Percentiles rank a stretch among this genome's conserved stretches.
Evolutionary conservation across 1,140 invertebrate species (phyloP).

Genomic region (Drosophila subobscura): DNA sequence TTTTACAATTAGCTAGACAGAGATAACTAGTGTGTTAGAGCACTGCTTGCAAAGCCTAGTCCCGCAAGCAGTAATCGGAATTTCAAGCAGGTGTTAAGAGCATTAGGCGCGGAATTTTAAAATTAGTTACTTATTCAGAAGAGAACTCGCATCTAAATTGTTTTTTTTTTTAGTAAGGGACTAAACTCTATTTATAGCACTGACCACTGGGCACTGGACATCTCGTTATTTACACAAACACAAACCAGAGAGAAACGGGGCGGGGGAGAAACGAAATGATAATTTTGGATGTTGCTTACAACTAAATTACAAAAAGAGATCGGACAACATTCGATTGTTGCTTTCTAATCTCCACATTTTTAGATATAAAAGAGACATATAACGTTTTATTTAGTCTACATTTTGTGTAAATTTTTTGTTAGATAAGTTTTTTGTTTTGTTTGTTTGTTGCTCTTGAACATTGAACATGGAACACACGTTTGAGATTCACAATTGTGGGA

Average conservation of each 20-base stretch:
- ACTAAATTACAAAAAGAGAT: constrained; percentile 56
- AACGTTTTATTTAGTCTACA: constrained; percentile 11
- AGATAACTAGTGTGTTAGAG: no score
- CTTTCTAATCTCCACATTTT: constrained; percentile 26
- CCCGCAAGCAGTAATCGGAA: not conserved
- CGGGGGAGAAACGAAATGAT: constrained; percentile 19
- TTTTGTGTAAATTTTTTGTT: constrained; percentile 12
- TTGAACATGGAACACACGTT: constrained; percentile 47
- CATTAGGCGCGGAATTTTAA: constrained; percentile 1
- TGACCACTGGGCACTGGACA: not conserved
- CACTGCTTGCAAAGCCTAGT: no score
- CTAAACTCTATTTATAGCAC: constrained; percentile 12
- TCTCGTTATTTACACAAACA: constrained; percentile 35
- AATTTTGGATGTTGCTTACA: constrained; percentile 55
- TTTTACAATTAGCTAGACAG: no score
- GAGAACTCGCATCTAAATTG: constrained; percentile 11
- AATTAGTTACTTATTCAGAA: constrained; percentile 30
- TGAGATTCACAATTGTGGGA: constrained; percentile 26
- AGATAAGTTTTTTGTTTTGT: constrained; percentile 11
- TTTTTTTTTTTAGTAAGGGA: constrained; percentile 11
- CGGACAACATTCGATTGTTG: constrained; percentile 36
- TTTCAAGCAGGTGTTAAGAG: constrained; percentile 14
- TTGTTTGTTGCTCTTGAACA: constrained; percentile 19
- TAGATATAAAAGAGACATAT: constrained; percentile 12
- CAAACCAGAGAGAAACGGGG: constrained; percentile 22